Evolutionary conservation across 2,113 vertebrate genomes (phyloP).

Genomic region (Paratilapia polleni): DNA sequence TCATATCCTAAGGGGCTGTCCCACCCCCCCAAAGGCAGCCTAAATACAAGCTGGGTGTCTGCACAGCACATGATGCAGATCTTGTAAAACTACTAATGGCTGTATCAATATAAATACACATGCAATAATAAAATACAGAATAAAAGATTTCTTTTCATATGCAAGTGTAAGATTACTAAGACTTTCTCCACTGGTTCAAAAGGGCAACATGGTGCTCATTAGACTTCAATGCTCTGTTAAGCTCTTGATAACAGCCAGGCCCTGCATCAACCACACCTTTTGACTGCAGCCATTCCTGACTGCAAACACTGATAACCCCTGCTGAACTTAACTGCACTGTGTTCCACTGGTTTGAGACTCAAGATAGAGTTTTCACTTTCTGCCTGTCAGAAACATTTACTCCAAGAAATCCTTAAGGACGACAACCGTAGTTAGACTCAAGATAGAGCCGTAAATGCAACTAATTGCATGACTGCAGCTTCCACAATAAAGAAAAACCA

Average conservation of each 20-base stretch:
- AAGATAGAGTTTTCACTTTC: background rate
- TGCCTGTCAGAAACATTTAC: background rate
- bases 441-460: background rate
- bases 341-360: background rate
- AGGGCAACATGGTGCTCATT: background rate
- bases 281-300: background rate
- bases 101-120: background rate
- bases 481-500: background rate
- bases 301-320: conserved; percentile 8
- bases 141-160: background rate
- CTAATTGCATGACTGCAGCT: background rate
- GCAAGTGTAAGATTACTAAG: background rate
- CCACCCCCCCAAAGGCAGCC: no score
- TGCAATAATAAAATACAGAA: no score
- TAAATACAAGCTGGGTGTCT: background rate
- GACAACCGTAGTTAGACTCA: no score
- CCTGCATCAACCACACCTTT: background rate
- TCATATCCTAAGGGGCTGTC: no score
- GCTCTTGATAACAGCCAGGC: background rate
- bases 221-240: background rate
- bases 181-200: background rate
- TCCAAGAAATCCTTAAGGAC: background rate
- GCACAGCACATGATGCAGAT: background rate
- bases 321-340: background rate
- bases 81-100: background rate